Conservation (phyloP, 1,140 invertebrate genomes). For the Drosophila sproati region DNA sequence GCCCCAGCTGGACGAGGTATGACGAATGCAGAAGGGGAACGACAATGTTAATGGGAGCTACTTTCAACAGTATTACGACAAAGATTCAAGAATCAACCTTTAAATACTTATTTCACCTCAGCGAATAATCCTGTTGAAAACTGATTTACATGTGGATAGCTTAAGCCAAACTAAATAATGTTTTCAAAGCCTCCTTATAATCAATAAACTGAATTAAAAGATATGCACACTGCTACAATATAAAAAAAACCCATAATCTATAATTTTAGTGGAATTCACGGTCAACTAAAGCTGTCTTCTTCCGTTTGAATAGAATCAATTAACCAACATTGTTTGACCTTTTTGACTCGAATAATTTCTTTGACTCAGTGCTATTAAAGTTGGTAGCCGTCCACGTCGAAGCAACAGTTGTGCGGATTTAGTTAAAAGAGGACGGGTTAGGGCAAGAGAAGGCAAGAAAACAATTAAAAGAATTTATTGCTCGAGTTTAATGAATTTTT, state of each 20-base stretch:
- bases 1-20: slow-evolving; percentile 13
- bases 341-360: not conserved
- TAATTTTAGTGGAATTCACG: no score
- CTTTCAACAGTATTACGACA: slow-evolving; percentile 54
- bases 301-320: no score
- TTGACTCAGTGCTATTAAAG: slow-evolving; percentile 1
- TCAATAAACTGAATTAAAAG: no score
- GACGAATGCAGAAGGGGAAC: not conserved
- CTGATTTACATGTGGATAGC: no score
- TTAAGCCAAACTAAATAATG: no score
- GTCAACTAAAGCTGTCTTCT: no score
- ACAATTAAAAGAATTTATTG: slow-evolving; percentile 82
- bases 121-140: no score
- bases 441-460: slow-evolving; percentile 47
- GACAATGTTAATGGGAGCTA: slow-evolving; percentile 1
- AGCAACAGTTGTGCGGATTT: not conserved
- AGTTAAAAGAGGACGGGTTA: not conserved
- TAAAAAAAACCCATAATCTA: no score
- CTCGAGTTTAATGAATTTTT: slow-evolving; percentile 80
- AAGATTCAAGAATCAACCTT: slow-evolving; percentile 30
- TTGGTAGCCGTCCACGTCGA: slow-evolving; percentile 8
- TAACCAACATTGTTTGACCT: no score
- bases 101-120: no score
- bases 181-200: no score
- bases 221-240: no score